phyloP scores from a whole-genome alignment of 2,888 invertebrate species.

The Matsumyia berberina region DNA sequence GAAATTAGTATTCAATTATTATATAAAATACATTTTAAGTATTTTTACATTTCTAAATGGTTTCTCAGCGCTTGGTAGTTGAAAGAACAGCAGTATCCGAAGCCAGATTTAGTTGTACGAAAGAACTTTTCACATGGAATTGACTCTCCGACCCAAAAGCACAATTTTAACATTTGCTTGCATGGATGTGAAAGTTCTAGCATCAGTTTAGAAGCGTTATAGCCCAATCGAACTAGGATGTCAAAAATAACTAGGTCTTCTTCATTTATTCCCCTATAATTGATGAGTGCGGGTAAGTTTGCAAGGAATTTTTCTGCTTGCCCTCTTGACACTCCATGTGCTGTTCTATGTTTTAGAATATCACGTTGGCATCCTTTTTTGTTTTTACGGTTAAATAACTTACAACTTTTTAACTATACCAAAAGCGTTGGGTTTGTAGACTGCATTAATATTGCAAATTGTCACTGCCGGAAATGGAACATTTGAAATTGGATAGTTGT shows the following conservation, averaged over 20 bases:
- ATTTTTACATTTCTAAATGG: conserved; percentile 65
- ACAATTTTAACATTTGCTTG: conserved; percentile 79
- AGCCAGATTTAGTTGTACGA: conserved; percentile 79
- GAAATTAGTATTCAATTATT: background rate
- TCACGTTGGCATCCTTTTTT: background rate
- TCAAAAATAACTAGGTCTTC: conserved; percentile 42
- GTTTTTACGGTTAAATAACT: conserved; percentile 78
- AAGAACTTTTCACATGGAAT: conserved; percentile 80
- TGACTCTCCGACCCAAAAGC: conserved; percentile 79
- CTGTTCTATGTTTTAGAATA: background rate
- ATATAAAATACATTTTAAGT: background rate
- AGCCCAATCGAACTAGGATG: conserved; percentile 78
- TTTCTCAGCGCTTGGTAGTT: conserved; percentile 79
- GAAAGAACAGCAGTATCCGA: conserved; percentile 82
- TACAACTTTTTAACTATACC: conserved; percentile 85
- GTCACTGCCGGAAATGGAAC: conserved; percentile 88
- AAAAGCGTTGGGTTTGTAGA: conserved; percentile 85
- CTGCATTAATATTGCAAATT: conserved; percentile 87
- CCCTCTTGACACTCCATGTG: conserved; percentile 25
- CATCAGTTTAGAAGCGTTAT: conserved; percentile 80
- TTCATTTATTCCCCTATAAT: conserved; percentile 33
- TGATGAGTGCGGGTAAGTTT: conserved; percentile 42
- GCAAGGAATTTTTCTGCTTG: conserved; percentile 25
- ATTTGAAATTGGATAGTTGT: conserved; percentile 88
- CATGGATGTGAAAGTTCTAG: conserved; percentile 82